phyloP scores from a whole-genome alignment of 2,888 invertebrate species.

The Caenorhabditis auriculariae region DNA sequence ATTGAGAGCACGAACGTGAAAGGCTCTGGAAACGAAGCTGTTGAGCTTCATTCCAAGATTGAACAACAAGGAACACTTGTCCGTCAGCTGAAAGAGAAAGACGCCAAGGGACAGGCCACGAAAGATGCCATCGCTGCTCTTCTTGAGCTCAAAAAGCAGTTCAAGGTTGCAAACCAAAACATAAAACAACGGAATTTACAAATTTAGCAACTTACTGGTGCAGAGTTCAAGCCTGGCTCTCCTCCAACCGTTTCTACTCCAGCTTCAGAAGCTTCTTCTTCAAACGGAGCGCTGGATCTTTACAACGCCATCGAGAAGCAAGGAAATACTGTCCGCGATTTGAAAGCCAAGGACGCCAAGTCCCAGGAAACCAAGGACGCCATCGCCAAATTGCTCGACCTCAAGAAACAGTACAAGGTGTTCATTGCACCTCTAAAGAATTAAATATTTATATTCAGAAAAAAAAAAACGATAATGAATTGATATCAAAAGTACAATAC shows the following conservation, averaged over 20 bases:
- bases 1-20: too few species aligned
- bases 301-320: slow-evolving; percentile 63
- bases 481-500: too few species aligned
- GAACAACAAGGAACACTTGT: slow-evolving; percentile 72
- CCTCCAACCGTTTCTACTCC: slow-evolving; percentile 6
- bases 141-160: slow-evolving; percentile 77
- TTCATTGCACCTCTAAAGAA: not conserved
- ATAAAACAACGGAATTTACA: slow-evolving; percentile 63
- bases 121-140: slow-evolving; percentile 70
- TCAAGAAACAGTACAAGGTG: slow-evolving; percentile 70
- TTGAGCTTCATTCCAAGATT: slow-evolving; percentile 44
- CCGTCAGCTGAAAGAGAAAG: slow-evolving; percentile 71
- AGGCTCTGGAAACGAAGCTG: slow-evolving; percentile 7
- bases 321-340: slow-evolving; percentile 74
- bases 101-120: slow-evolving; percentile 64
- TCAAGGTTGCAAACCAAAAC: too few species aligned
- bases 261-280: not conserved
- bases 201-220: slow-evolving; percentile 12
- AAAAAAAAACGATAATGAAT: too few species aligned
- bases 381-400: slow-evolving; percentile 71
- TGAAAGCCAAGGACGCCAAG: slow-evolving; percentile 68
- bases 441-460: too few species aligned
- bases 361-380: slow-evolving; percentile 68
- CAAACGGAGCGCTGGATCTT: slow-evolving; percentile 4
- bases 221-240: slow-evolving; percentile 25